Conservation (phyloP, 2,113 vertebrate genomes). For the Alligator mississippiensis region DNA sequence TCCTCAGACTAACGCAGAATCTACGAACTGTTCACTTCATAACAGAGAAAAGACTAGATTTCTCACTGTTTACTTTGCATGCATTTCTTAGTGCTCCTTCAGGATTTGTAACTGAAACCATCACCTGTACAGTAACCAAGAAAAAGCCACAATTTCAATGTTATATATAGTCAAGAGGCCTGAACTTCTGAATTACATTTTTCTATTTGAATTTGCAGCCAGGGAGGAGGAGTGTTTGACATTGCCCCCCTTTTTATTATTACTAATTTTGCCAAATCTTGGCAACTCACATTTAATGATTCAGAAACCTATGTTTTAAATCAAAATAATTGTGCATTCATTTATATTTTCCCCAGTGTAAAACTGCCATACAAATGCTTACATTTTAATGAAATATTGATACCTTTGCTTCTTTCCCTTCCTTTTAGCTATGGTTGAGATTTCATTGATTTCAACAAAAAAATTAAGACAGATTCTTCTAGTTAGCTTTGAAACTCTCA, state of each 20-base stretch:
- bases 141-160: not conserved
- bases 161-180: not conserved
- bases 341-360: not conserved
- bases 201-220: not conserved
- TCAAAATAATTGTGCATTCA: not conserved
- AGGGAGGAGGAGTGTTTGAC: not conserved
- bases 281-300: not conserved
- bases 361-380: not conserved
- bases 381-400: not conserved
- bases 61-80: not conserved
- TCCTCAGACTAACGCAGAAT: not conserved
- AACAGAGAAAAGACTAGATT: no score
- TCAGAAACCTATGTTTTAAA: conserved; percentile 6
- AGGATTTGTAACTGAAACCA: not conserved
- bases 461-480: not conserved
- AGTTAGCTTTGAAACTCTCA: conserved; percentile 20
- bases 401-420: not conserved
- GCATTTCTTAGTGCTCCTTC: not conserved
- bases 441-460: not conserved
- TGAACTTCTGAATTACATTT: not conserved
- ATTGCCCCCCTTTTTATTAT: not conserved
- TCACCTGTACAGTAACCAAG: not conserved
- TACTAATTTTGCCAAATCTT: not conserved
- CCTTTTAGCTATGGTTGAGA: conserved; percentile 3
- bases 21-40: no score